Base-by-base conservation (phyloP, 2,797 vertebrate species). In the Clamator glandarius region DNA sequence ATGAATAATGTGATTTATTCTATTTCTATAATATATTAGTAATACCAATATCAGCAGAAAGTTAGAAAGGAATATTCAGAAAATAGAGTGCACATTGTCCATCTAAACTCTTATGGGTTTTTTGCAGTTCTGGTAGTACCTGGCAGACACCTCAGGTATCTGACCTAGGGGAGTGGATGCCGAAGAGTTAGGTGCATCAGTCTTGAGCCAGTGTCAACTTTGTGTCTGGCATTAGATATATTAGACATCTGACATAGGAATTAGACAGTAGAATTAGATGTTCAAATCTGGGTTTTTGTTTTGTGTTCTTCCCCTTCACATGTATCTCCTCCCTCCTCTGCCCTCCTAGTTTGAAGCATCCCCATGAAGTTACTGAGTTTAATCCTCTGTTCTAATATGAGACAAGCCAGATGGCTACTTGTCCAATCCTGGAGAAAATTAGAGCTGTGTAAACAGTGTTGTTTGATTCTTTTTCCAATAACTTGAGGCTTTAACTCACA, bases 391-490 rank as follows among this genome's bases (percentile, higher is more conserved):
- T 41, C 50, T 31, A 35, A 61, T 69, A 9, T 77, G 41, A 80
- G 42, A 29, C 14, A 72, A 92, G 54, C 33, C 44, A 85, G 82
- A 90, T 68, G 48, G 10, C 39, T 83, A 18, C 51, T 82, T 91
- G 54, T 11, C 42, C 42, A 42, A 3, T 68, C 62, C 79, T 59
- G 42, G 42, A 81, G 51, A 81, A 92, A 92, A 89, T 52, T 44
- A 1, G 15, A 70, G 24, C 68, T 84, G 11, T 70, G 62, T 46
- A 77, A 82, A 92, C 9, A 39, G 5, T 57, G 20, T 57, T 92
- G 33, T 84, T 96, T 84, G 68, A 52, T 81, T 80, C 36, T 77
- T 35, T 75, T 96, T 89, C 62, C 42, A 90, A 81, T 66, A 87
- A 51, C 91, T 87, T 70, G 67, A 84, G 88, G 89, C 91, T 75